These are phyloP conservation scores for Sterrhoptilus dennistouni DNA, from an alignment of 2,113 vertebrate genomes.

Conservation along the genomic window DNA sequence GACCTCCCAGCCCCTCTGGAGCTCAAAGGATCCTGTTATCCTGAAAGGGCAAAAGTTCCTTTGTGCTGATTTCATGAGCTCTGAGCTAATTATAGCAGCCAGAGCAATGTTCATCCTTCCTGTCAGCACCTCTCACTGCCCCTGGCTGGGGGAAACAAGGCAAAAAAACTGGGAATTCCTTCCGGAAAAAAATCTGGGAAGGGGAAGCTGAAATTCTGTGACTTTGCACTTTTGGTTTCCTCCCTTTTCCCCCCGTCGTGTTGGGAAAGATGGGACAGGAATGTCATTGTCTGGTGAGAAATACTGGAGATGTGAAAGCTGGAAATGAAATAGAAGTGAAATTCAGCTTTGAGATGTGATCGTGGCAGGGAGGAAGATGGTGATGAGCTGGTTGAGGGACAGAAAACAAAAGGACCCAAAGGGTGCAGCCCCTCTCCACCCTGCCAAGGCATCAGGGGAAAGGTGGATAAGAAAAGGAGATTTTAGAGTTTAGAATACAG, in stretches of 20 bases:
- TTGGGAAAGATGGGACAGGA: too few relatives aligned
- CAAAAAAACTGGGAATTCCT: neutral
- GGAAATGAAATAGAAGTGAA: too few relatives aligned
- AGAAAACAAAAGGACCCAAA: too few relatives aligned
- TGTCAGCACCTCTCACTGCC: neutral
- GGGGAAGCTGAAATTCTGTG: neutral
- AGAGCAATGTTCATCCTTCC: neutral
- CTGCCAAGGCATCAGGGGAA: too few relatives aligned
- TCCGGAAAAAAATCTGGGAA: neutral
- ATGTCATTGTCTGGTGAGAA: too few relatives aligned
- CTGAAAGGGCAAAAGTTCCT: neutral
- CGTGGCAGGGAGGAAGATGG: too few relatives aligned
- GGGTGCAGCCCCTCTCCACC: too few relatives aligned
- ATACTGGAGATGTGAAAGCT: too few relatives aligned
- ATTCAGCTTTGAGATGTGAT: too few relatives aligned
- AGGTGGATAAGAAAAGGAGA: too few relatives aligned
- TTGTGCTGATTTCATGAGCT: neutral
- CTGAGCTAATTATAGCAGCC: constrained; percentile 22
- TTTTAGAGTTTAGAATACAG: too few relatives aligned
- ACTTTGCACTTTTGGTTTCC: neutral
- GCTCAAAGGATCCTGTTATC: neutral
- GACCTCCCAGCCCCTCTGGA: neutral
- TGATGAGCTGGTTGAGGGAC: too few relatives aligned
- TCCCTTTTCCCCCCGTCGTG: neutral
- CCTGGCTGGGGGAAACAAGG: neutral